Conservation (phyloP, 2,113 vertebrate genomes). For the Acrocephalus arundinaceus region DNA sequence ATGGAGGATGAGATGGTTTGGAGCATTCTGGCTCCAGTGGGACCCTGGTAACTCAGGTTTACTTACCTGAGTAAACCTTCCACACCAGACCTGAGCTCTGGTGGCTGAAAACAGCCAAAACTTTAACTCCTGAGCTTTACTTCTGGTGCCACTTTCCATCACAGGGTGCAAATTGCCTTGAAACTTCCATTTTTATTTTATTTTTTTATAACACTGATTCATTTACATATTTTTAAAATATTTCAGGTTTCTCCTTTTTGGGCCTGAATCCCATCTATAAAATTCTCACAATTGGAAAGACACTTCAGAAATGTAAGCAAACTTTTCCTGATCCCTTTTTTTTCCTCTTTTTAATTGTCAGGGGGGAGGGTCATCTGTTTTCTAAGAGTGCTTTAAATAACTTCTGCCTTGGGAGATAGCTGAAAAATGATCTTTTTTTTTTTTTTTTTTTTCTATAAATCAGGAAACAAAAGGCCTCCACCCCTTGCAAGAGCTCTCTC, state of each 20-base stretch:
- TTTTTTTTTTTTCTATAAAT: background rate
- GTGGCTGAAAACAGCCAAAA: background rate
- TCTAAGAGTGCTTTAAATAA: constrained; percentile 45
- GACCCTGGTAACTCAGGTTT: background rate
- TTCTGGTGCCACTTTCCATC: background rate
- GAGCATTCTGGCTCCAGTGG: background rate
- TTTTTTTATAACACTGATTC: background rate
- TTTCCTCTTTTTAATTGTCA: background rate
- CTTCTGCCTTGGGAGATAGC: constrained; percentile 10
- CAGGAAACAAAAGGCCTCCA: constrained; percentile 30
- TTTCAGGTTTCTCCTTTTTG: background rate
- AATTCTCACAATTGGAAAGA: background rate
- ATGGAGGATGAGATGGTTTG: background rate
- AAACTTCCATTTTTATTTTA: background rate
- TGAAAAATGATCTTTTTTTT: background rate
- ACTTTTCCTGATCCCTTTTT: background rate
- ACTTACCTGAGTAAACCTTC: background rate
- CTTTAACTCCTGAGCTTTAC: background rate
- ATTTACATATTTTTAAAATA: too few species aligned
- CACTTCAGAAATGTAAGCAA: constrained; percentile 24
- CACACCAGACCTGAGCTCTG: background rate
- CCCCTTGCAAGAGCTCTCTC: constrained; percentile 3
- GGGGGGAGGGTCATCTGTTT: constrained; percentile 10
- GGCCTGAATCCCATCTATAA: background rate
- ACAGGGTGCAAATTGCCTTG: background rate